These are phyloP conservation scores for Notechis scutatus DNA, from an alignment of 2,113 vertebrate species.

Conservation along the genomic window DNA sequence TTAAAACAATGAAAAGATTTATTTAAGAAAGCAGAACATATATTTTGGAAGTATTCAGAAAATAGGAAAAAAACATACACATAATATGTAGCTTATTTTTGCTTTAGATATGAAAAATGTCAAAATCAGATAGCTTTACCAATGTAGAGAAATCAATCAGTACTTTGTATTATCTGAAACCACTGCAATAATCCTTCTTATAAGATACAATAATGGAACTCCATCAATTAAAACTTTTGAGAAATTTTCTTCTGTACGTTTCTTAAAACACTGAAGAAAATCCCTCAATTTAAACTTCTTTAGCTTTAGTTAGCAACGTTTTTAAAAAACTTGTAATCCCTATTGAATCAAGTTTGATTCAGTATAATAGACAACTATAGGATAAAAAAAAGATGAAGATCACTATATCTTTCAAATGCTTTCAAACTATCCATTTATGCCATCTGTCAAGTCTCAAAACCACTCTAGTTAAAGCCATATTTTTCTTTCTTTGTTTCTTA, in stretches of 20 bases:
- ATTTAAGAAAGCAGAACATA: neutral
- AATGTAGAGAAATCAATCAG: neutral
- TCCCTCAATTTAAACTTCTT: neutral
- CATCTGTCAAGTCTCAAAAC: neutral
- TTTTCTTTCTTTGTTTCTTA: too few species aligned
- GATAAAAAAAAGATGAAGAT: neutral
- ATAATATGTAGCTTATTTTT: neutral
- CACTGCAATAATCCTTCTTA: neutral
- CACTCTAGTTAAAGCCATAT: too few species aligned
- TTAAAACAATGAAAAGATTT: neutral
- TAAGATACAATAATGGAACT: neutral
- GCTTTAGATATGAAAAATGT: neutral
- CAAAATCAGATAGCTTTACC: neutral
- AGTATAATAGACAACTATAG: neutral
- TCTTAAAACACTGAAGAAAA: neutral
- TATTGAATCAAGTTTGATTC: neutral
- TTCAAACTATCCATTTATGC: neutral
- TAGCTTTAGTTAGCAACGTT: neutral
- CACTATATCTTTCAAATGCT: neutral
- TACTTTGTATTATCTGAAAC: neutral
- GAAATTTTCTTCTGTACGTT: neutral
- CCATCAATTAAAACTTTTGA: neutral
- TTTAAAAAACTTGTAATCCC: neutral
- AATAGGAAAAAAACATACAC: neutral
- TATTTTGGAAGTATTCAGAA: neutral